Evolutionary conservation across 2,113 vertebrate species (phyloP).

Genomic region (Isurus oxyrinchus): DNA sequence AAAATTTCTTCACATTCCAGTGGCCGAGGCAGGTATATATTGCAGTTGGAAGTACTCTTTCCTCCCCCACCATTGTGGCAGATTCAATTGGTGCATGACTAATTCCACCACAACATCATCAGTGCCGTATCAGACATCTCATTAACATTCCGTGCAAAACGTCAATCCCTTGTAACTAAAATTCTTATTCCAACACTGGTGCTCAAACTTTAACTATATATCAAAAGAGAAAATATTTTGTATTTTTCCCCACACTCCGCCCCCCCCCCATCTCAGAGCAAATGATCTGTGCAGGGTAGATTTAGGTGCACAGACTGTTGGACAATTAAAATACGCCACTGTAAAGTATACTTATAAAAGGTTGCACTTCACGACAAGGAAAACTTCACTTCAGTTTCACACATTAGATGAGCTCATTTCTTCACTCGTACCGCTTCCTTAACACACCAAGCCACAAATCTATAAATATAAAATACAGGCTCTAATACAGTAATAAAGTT

Average conservation of each 20-base stretch:
- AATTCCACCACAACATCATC: neutral
- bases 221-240: neutral
- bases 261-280: neutral
- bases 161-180: neutral
- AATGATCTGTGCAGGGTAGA: neutral
- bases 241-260: neutral
- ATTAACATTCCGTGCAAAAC: neutral
- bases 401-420: neutral
- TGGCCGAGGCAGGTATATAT: neutral
- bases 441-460: neutral
- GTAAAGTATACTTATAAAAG: no score
- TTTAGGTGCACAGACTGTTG: neutral
- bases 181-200: neutral
- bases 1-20: neutral
- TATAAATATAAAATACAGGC: neutral
- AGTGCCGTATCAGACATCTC: neutral
- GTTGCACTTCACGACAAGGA: neutral
- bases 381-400: neutral
- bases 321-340: neutral
- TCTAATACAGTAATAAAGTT: neutral
- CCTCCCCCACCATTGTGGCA: neutral
- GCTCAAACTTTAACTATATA: neutral
- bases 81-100: neutral
- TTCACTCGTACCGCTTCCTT: neutral
- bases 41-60: neutral